These are phyloP conservation scores for Amazona vittata DNA, from an alignment of 2,113 vertebrate genomes.

Conservation along the genomic window DNA sequence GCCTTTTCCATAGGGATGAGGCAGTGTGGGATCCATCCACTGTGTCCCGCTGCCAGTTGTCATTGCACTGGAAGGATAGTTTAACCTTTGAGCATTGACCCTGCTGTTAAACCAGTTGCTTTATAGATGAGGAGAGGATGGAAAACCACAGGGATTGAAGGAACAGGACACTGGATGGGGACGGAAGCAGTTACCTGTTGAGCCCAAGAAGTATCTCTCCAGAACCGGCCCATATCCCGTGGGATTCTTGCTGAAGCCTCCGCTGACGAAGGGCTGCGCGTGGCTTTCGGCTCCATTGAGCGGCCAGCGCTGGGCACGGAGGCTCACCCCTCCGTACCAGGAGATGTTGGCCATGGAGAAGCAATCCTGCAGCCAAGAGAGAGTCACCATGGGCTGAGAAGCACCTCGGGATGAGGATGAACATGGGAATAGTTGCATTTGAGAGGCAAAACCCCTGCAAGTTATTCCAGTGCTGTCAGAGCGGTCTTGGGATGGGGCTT, in stretches of 20 bases:
- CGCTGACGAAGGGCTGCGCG: slow-evolving; percentile 80
- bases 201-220: slow-evolving; percentile 89
- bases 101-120: neutral
- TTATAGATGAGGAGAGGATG: accelerated
- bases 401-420: accelerated
- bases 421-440: accelerated
- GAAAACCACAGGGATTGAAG: no score
- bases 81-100: accelerated
- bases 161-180: accelerated
- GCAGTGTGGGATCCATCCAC: accelerated
- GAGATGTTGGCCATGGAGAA: slow-evolving; percentile 91
- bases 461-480: neutral
- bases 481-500: accelerated
- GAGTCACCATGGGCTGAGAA: accelerated
- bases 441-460: neutral
- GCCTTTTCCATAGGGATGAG: neutral
- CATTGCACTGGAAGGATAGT: accelerated
- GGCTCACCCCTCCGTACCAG: slow-evolving; percentile 86
- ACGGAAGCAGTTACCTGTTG: slow-evolving; percentile 78
- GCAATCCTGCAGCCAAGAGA: slow-evolving; percentile 79
- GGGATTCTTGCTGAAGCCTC: slow-evolving; percentile 77
- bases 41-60: accelerated
- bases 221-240: slow-evolving; percentile 81
- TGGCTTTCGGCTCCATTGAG: slow-evolving; percentile 80
- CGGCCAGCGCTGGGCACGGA: slow-evolving; percentile 82